Conservation (phyloP, 1,140 invertebrate genomes). For the Philotrypesis tridentata region DNA sequence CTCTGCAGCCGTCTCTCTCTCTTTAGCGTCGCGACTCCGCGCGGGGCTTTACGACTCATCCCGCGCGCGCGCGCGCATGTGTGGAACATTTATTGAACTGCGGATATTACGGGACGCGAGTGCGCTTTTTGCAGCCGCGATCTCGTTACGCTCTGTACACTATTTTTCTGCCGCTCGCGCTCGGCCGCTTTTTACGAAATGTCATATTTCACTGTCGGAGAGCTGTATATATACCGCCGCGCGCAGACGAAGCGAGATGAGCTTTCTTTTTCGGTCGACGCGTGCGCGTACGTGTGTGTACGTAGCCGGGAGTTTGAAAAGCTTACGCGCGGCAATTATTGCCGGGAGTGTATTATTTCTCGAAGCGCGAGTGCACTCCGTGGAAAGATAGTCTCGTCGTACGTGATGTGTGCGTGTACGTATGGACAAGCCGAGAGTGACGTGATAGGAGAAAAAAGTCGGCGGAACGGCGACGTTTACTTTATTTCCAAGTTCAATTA, state of each 20-base stretch:
- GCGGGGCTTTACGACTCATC: not conserved
- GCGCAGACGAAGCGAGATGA: too few species aligned
- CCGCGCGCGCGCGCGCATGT: too few species aligned
- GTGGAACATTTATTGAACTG: not conserved
- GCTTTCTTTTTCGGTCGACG: too few species aligned
- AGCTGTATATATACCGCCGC: too few species aligned
- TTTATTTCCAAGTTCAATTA: constrained; percentile 36
- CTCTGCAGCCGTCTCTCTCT: not conserved
- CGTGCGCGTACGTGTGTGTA: too few species aligned
- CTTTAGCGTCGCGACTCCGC: too few species aligned
- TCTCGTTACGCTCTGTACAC: not conserved
- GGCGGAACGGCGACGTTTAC: not conserved
- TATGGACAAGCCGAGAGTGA: too few species aligned
- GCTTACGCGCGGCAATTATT: not conserved
- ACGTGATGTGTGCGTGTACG: too few species aligned
- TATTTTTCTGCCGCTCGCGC: too few species aligned
- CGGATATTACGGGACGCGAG: not conserved
- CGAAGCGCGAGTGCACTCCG: too few species aligned
- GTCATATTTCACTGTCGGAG: not conserved
- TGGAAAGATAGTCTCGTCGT: too few species aligned
- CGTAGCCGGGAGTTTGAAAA: not conserved
- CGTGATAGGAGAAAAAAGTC: not conserved
- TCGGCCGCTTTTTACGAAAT: not conserved
- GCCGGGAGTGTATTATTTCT: not conserved
- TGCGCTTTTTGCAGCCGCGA: not conserved